Percentiles rank a stretch among this genome's conserved stretches.
phyloP scores from a whole-genome alignment of 2,113 vertebrate species.

The Melospiza melodia region DNA sequence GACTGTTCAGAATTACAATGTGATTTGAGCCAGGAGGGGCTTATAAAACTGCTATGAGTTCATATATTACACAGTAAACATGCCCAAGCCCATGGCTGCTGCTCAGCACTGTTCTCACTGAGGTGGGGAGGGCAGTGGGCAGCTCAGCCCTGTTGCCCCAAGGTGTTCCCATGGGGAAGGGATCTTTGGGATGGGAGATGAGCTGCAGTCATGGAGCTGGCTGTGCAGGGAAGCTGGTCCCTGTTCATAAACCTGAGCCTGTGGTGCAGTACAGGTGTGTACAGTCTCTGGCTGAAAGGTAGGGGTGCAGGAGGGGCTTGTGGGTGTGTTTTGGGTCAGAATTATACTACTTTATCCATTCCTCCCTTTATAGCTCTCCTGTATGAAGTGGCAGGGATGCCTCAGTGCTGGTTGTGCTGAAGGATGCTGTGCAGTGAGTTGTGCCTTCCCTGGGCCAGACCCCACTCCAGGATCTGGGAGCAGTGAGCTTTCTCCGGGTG shows the following conservation, averaged over 20 bases:
- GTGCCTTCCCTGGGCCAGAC: background rate
- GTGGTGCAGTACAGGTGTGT: background rate
- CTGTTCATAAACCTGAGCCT: background rate
- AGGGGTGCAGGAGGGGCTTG: background rate
- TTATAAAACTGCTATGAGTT: slow-evolving; percentile 40
- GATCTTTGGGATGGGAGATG: background rate
- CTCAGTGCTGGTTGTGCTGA: background rate
- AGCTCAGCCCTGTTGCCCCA: background rate
- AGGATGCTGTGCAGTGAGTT: background rate
- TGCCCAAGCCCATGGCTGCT: background rate
- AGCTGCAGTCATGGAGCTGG: background rate
- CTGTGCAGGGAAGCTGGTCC: background rate
- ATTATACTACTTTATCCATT: background rate
- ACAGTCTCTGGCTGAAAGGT: background rate
- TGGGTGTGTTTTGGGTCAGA: background rate
- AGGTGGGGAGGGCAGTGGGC: background rate
- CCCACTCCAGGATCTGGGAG: background rate
- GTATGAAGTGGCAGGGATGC: background rate
- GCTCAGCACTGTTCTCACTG: background rate
- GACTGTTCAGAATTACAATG: slow-evolving; percentile 66
- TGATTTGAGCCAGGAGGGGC: slow-evolving; percentile 38
- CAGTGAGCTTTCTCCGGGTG: background rate
- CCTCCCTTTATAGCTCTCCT: background rate
- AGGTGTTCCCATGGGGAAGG: accelerated
- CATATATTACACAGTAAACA: background rate